Percentiles rank a stretch among this genome's conserved stretches.
Evolutionary conservation across 2,888 invertebrate genomes (phyloP).

Genomic region (Itoplectis maculator): DNA sequence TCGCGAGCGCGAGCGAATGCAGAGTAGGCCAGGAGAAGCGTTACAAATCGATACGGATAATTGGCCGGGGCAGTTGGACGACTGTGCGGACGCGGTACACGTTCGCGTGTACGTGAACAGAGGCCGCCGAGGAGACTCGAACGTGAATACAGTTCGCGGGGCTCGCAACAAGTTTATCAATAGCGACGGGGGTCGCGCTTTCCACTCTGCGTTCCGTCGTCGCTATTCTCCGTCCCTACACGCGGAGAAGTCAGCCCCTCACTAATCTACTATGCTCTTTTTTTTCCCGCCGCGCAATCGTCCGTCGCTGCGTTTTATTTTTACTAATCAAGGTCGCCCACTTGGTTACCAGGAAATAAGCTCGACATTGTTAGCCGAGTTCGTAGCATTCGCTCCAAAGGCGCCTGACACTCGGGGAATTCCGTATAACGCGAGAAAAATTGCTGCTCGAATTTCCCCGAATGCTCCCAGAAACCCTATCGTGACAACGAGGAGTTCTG

Average conservation of each 20-base stretch:
- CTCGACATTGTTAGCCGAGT: background rate
- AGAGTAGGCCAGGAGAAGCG: slow-evolving; percentile 11
- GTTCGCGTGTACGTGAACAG: slow-evolving; percentile 6
- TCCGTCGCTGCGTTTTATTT: slow-evolving; percentile 2
- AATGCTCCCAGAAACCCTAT: too few species aligned
- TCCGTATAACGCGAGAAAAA: background rate
- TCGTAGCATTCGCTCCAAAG: background rate
- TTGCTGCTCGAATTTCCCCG: too few species aligned
- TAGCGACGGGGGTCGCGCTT: background rate
- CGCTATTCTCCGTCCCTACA: background rate
- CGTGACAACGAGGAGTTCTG: too few species aligned
- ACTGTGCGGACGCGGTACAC: background rate
- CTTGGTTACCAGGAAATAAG: background rate
- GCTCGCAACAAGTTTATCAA: slow-evolving; percentile 48
- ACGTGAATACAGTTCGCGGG: slow-evolving; percentile 10
- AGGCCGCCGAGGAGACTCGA: slow-evolving; percentile 6
- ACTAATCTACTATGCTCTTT: slow-evolving; percentile 16
- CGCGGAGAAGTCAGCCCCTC: background rate
- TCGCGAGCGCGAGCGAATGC: background rate
- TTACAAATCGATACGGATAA: slow-evolving; percentile 62
- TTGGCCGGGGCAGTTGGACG: slow-evolving; percentile 54
- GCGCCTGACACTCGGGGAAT: background rate
- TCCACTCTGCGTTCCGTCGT: background rate
- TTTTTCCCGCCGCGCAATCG: background rate
- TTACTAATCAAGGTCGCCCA: slow-evolving; percentile 18